Evolutionary conservation across 2,888 invertebrate genomes (phyloP).

Genomic region (Agonopterix alstromeriana): DNA sequence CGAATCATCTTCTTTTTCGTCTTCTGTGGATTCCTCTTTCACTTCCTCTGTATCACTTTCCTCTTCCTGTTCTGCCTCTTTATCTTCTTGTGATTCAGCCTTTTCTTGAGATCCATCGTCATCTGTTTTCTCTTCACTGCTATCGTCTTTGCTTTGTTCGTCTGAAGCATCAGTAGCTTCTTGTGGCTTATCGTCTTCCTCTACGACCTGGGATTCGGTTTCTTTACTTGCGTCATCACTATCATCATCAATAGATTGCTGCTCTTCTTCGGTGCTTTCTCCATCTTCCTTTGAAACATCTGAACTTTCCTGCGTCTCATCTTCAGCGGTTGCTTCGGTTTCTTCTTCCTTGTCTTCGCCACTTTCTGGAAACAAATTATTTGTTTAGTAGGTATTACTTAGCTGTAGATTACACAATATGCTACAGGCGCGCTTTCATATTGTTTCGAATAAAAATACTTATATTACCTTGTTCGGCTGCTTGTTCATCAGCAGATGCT

Average conservation of each 20-base stretch:
- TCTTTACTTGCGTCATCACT: conserved; percentile 37
- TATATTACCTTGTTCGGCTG: conserved; percentile 54
- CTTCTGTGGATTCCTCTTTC: conserved; percentile 34
- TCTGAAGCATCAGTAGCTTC: conserved; percentile 31
- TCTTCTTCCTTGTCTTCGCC: conserved; percentile 42
- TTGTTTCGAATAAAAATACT: background rate
- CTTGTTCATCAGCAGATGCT: conserved; percentile 49
- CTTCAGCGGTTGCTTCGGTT: conserved; percentile 18
- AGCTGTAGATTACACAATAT: background rate
- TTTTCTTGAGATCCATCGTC: conserved; percentile 66
- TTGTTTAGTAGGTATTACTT: background rate
- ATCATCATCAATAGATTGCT: conserved; percentile 28
- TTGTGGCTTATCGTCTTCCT: conserved; percentile 31
- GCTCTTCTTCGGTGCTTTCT: conserved; percentile 35
- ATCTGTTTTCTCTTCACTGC: conserved; percentile 32
- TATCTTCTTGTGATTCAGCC: conserved; percentile 48
- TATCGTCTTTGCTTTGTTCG: conserved; percentile 24
- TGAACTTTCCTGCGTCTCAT: conserved; percentile 25
- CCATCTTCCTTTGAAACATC: conserved; percentile 27
- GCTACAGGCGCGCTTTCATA: background rate
- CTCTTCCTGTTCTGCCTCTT: conserved; percentile 25
- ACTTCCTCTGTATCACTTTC: conserved; percentile 29
- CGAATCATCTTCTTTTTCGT: conserved; percentile 26
- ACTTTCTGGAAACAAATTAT: conserved; percentile 43
- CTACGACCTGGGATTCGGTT: conserved; percentile 26